These are phyloP conservation scores for Chloroclystis v-ata DNA, from an alignment of 2,888 invertebrate species.

Conservation along the genomic window DNA sequence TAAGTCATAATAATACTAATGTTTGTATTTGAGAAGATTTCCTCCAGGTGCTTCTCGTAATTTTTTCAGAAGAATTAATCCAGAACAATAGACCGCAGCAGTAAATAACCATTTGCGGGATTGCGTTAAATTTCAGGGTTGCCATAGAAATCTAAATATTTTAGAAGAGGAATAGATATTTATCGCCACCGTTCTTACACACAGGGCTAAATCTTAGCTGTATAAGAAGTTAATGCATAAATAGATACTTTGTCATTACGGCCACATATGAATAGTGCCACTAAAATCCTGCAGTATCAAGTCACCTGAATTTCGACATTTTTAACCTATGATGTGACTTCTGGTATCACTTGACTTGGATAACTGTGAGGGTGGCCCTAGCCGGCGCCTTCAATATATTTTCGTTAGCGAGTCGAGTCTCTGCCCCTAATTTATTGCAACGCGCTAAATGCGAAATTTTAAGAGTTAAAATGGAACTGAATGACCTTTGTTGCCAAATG, in stretches of 20 bases:
- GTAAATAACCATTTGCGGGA: slow-evolving; percentile 32
- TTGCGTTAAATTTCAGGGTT: slow-evolving; percentile 26
- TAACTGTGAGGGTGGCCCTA: slow-evolving; percentile 20
- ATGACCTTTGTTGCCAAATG: slow-evolving; percentile 20
- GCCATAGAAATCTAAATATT: no score
- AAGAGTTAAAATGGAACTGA: slow-evolving; percentile 37
- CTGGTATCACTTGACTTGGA: no score
- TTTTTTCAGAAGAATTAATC: slow-evolving; percentile 14
- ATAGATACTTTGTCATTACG: no score
- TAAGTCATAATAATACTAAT: no score
- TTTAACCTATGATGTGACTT: no score
- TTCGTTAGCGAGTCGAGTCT: slow-evolving; percentile 47
- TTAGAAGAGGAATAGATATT: no score
- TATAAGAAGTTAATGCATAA: no score
- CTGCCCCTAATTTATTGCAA: slow-evolving; percentile 53
- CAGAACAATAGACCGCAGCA: slow-evolving; percentile 22
- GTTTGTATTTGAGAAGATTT: background rate
- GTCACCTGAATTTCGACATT: no score
- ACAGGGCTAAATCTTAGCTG: no score
- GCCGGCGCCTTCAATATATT: slow-evolving; percentile 45
- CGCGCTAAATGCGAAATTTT: slow-evolving; percentile 56
- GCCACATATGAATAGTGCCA: no score
- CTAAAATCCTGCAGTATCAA: no score
- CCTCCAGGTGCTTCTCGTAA: background rate
- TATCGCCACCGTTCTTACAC: no score